phyloP scores from a whole-genome alignment of 2,888 invertebrate species.

The Nomada fabriciana region DNA sequence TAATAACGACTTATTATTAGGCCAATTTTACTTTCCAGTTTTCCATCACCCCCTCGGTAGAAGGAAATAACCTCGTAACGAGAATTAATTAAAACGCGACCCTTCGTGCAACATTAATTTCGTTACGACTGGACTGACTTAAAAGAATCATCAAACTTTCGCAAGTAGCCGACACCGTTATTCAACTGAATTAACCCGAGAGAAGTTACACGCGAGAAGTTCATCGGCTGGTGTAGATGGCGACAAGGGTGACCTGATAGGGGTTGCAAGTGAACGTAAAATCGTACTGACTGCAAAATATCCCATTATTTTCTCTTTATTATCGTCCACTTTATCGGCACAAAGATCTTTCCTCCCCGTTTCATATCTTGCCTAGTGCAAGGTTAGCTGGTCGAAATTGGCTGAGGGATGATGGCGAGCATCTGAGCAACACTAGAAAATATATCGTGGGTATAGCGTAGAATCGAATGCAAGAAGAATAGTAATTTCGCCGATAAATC shows the following conservation, averaged over 20 bases:
- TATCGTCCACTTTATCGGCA: background rate
- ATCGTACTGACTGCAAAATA: constrained; percentile 1
- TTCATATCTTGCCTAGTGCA: background rate
- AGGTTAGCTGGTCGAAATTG: background rate
- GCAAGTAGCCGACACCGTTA: too few relatives aligned
- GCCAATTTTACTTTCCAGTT: too few relatives aligned
- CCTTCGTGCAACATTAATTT: too few relatives aligned
- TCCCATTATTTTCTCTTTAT: background rate
- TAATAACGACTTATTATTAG: too few relatives aligned
- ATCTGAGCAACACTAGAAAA: constrained; percentile 28
- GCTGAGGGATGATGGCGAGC: constrained; percentile 10
- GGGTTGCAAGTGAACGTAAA: background rate
- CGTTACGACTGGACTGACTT: too few relatives aligned
- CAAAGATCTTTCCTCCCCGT: background rate
- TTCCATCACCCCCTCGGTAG: too few relatives aligned
- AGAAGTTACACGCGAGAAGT: too few relatives aligned
- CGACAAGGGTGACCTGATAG: background rate
- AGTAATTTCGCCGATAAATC: constrained; percentile 48
- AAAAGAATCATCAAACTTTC: too few relatives aligned
- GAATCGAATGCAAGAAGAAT: constrained; percentile 39
- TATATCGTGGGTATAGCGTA: constrained; percentile 25
- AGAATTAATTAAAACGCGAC: too few relatives aligned
- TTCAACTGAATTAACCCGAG: too few relatives aligned
- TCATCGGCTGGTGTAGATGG: background rate
- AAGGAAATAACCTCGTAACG: too few relatives aligned